Percentiles rank a stretch among this genome's conserved stretches.
Evolutionary conservation across 2,797 vertebrate genomes (phyloP).

Genomic region (Poecile montanus): DNA sequence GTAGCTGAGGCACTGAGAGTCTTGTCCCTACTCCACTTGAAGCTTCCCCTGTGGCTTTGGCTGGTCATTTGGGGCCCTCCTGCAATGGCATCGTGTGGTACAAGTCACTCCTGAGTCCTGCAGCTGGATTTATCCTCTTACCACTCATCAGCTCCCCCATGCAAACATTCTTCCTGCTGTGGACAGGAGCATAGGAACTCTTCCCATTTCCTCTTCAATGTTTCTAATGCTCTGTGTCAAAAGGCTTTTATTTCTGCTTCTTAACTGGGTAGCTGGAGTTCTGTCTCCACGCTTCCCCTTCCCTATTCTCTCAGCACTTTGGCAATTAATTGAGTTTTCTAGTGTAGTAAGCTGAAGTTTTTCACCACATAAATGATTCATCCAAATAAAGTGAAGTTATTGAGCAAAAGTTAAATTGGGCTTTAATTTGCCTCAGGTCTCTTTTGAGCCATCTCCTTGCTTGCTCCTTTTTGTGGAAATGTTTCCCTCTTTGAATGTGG

Average conservation of each 20-base stretch:
- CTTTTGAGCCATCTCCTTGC: slow-evolving; percentile 55
- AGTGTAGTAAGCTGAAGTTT: slow-evolving; percentile 65
- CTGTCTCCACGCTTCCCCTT: background rate
- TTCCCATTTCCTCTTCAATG: background rate
- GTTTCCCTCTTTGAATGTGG: slow-evolving; percentile 6
- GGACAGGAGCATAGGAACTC: background rate
- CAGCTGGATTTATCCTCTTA: background rate
- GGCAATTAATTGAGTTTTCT: slow-evolving; percentile 61
- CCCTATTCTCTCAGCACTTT: slow-evolving; percentile 51
- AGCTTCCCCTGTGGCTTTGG: background rate
- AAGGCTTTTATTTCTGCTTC: slow-evolving; percentile 56
- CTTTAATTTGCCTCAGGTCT: slow-evolving; percentile 75
- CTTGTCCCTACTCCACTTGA: background rate
- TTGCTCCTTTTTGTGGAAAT: slow-evolving; percentile 31
- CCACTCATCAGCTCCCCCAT: background rate
- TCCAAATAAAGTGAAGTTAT: slow-evolving; percentile 75
- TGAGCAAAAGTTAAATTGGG: slow-evolving; percentile 75
- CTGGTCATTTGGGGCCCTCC: background rate
- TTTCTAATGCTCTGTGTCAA: slow-evolving; percentile 2
- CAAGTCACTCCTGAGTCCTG: background rate
- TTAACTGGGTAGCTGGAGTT: slow-evolving; percentile 28
- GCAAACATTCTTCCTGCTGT: background rate
- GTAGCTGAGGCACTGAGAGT: background rate
- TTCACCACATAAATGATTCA: slow-evolving; percentile 74
- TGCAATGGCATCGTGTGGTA: background rate